A percentile compares a stretch with the other conserved stretches of the same genome.
Conservation (phyloP, 2,888 invertebrate genomes). For the Eilema griseolum region DNA sequence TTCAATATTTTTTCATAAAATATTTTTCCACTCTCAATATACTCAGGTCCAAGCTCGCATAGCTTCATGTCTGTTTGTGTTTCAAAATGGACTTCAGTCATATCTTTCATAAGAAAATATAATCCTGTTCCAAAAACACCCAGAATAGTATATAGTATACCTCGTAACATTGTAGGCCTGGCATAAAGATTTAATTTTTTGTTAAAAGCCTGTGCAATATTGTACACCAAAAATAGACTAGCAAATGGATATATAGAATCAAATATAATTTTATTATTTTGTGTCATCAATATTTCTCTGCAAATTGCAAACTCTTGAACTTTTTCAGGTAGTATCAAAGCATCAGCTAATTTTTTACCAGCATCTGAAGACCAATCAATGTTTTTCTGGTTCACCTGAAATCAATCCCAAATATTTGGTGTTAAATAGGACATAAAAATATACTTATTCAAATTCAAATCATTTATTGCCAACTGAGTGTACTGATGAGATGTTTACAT, state of each 20-base stretch:
- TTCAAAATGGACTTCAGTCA: slow-evolving; percentile 89
- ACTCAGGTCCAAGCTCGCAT: slow-evolving; percentile 87
- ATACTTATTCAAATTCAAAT: too few species aligned
- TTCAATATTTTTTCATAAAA: slow-evolving; percentile 91
- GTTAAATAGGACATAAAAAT: not conserved
- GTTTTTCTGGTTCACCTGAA: slow-evolving; percentile 87
- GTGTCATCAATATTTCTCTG: slow-evolving; percentile 89
- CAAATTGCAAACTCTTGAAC: slow-evolving; percentile 94
- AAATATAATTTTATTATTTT: slow-evolving; percentile 86
- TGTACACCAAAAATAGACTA: slow-evolving; percentile 83
- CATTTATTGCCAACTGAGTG: too few species aligned
- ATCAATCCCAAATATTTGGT: slow-evolving; percentile 25
- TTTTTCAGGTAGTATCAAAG: slow-evolving; percentile 91
- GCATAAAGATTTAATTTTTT: slow-evolving; percentile 83
- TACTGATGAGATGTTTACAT: too few species aligned
- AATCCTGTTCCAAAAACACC: slow-evolving; percentile 86
- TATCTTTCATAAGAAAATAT: slow-evolving; percentile 90
- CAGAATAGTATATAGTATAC: slow-evolving; percentile 84
- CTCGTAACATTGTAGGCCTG: slow-evolving; percentile 80
- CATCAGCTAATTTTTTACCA: slow-evolving; percentile 88
- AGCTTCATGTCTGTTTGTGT: slow-evolving; percentile 88
- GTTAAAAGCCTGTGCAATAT: slow-evolving; percentile 84
- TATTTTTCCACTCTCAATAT: slow-evolving; percentile 91
- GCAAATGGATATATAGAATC: slow-evolving; percentile 85
- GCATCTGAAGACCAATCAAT: slow-evolving; percentile 89